These are phyloP conservation scores for Euplagia quadripunctaria DNA, from an alignment of 2,888 invertebrate genomes.

Conservation along the genomic window DNA sequence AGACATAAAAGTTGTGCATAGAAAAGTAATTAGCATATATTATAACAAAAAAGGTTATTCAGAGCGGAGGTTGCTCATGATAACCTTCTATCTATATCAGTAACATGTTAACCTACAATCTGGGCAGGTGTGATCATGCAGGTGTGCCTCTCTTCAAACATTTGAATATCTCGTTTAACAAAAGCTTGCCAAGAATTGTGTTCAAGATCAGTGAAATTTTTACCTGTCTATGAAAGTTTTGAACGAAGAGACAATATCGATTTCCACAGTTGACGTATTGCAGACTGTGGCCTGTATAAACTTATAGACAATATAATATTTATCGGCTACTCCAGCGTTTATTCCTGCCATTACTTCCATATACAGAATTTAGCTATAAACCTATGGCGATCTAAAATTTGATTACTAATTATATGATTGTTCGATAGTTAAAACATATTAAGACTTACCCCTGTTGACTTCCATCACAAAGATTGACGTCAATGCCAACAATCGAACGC, in stretches of 20 bases:
- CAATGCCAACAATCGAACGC: conserved; percentile 64
- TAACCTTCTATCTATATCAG: conserved; percentile 74
- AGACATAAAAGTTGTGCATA: conserved; percentile 50
- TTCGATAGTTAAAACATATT: conserved; percentile 43
- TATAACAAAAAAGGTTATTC: conserved; percentile 60
- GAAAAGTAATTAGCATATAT: conserved; percentile 55
- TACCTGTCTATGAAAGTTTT: conserved; percentile 36
- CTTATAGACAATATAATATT: conserved; percentile 21
- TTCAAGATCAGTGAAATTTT: conserved; percentile 40
- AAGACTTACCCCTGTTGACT: conserved; percentile 70
- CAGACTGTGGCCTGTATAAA: conserved; percentile 19
- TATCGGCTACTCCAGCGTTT: background rate
- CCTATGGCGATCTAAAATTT: background rate
- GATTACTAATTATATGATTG: conserved; percentile 21
- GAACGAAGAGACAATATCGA: conserved; percentile 34
- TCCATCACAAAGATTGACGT: conserved; percentile 71
- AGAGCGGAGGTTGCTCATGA: conserved; percentile 62
- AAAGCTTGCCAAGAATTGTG: conserved; percentile 54
- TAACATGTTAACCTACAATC: conserved; percentile 70
- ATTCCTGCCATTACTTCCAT: background rate
- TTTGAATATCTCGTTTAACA: conserved; percentile 57
- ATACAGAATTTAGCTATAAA: conserved; percentile 1
- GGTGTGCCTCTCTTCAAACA: conserved; percentile 66
- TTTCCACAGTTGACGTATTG: conserved; percentile 20
- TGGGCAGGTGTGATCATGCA: conserved; percentile 56